Percentiles rank a stretch among this genome's conserved stretches.
Evolutionary conservation across 2,113 vertebrate species (phyloP).

Genomic region (Hippocampus guttulatus): DNA sequence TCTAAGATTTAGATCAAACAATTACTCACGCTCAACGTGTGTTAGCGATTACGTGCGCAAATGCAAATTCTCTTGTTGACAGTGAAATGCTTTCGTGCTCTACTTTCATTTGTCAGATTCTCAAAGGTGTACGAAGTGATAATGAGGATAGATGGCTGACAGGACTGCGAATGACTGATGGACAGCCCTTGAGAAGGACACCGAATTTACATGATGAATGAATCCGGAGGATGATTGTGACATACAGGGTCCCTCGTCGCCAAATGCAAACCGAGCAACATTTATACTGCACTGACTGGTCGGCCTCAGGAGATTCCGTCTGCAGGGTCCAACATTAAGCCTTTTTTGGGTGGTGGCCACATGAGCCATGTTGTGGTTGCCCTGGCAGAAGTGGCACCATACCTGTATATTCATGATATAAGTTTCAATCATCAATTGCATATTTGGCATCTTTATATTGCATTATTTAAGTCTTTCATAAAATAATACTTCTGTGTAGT

Average conservation of each 20-base stretch:
- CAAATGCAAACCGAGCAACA: slow-evolving; percentile 44
- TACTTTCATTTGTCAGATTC: background rate
- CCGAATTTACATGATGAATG: slow-evolving; percentile 66
- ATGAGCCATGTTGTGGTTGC: no score
- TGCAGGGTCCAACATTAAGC: background rate
- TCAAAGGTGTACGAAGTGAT: slow-evolving; percentile 14
- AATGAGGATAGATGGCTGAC: slow-evolving; percentile 48
- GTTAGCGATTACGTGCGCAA: no score
- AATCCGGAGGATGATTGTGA: slow-evolving; percentile 54
- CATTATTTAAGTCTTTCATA: no score
- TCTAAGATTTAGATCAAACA: no score
- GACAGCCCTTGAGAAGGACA: slow-evolving; percentile 64
- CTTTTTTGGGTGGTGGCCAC: no score
- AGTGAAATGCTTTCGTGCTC: background rate
- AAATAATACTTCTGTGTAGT: no score
- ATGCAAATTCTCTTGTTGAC: no score
- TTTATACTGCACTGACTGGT: slow-evolving; percentile 60
- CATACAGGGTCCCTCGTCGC: slow-evolving; percentile 47
- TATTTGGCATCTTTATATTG: no score
- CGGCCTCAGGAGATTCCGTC: slow-evolving; percentile 36
- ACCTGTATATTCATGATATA: no score
- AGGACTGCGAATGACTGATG: slow-evolving; percentile 65
- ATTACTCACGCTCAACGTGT: no score
- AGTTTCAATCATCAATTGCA: no score
- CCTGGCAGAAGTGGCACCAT: no score